phyloP scores from a whole-genome alignment of 2,797 vertebrate species.

The Girardinus metallicus region DNA sequence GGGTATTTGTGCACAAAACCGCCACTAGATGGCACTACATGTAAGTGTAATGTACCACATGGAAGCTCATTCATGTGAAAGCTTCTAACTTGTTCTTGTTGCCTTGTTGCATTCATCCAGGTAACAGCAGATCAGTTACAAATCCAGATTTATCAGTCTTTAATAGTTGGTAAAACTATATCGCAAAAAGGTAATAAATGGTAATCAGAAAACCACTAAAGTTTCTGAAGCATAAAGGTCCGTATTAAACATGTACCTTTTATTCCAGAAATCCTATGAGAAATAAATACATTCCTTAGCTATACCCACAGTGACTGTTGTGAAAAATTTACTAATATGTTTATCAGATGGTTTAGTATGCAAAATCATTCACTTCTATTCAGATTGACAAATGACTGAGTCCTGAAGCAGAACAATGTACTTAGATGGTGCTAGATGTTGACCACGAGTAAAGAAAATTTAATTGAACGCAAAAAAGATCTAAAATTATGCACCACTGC shows the following conservation, averaged over 20 bases:
- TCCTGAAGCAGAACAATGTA: neutral
- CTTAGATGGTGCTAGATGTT: neutral
- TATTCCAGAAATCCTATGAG: conserved; percentile 22
- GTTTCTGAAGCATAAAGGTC: neutral
- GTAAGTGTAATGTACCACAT: neutral
- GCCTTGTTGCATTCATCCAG: neutral
- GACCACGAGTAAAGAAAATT: neutral
- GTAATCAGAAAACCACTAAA: neutral
- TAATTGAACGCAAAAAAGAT: neutral
- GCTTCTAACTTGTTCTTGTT: neutral
- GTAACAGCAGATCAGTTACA: neutral
- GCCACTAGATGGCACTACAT: conserved; percentile 67
- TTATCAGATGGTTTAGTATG: neutral
- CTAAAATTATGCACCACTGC: neutral
- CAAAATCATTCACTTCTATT: neutral
- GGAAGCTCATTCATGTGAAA: neutral
- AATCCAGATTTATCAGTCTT: neutral
- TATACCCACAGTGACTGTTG: neutral
- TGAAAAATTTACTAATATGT: neutral
- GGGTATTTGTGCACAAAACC: neutral
- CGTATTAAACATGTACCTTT: conserved; percentile 5
- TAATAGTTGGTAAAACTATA: neutral
- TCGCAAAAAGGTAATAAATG: neutral
- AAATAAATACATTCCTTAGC: conserved; percentile 12
- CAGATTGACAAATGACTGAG: neutral